These are phyloP conservation scores for Drosophila ezoana DNA, from an alignment of 2,888 invertebrate genomes.

Conservation along the genomic window DNA sequence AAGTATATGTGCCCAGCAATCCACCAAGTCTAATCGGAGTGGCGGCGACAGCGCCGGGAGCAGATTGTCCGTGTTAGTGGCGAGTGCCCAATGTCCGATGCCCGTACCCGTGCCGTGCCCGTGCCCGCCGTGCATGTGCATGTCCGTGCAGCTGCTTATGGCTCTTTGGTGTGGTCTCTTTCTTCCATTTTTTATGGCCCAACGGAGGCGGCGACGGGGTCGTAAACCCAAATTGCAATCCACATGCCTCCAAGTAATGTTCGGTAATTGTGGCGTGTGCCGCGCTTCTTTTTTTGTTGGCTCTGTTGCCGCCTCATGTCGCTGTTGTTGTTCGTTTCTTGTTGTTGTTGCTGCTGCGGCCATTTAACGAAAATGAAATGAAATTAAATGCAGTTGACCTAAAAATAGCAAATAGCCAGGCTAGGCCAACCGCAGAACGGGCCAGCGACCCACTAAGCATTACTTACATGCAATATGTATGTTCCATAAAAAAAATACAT, in stretches of 20 bases:
- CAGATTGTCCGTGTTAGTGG: background rate
- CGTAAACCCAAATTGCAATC: conserved; percentile 73
- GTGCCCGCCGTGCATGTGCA: background rate
- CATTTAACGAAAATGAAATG: conserved; percentile 68
- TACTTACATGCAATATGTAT: conserved; percentile 5
- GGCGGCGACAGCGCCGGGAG: background rate
- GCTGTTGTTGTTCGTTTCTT: conserved; percentile 19
- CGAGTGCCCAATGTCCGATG: no score
- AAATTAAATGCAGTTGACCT: conserved; percentile 75
- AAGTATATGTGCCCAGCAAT: no score
- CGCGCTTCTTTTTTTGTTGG: conserved; percentile 8
- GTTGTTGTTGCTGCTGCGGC: conserved; percentile 27
- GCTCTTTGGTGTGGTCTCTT: conserved; percentile 13
- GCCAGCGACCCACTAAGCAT: conserved; percentile 43
- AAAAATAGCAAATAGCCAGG: conserved; percentile 59
- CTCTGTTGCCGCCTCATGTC: conserved; percentile 16
- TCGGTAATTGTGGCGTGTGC: conserved; percentile 60
- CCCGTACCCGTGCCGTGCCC: background rate
- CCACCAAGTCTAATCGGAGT: conserved; percentile 1
- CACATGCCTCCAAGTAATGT: conserved; percentile 51
- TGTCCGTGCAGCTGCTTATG: conserved; percentile 5
- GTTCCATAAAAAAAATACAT: background rate
- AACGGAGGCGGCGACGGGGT: conserved; percentile 38
- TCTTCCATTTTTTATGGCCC: conserved; percentile 31
- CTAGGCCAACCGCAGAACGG: conserved; percentile 23